A percentile compares a stretch with the other conserved stretches of the same genome.
Evolutionary conservation across 2,797 vertebrate genomes (phyloP).

Genomic region (Hippopotamyrus pictus): DNA sequence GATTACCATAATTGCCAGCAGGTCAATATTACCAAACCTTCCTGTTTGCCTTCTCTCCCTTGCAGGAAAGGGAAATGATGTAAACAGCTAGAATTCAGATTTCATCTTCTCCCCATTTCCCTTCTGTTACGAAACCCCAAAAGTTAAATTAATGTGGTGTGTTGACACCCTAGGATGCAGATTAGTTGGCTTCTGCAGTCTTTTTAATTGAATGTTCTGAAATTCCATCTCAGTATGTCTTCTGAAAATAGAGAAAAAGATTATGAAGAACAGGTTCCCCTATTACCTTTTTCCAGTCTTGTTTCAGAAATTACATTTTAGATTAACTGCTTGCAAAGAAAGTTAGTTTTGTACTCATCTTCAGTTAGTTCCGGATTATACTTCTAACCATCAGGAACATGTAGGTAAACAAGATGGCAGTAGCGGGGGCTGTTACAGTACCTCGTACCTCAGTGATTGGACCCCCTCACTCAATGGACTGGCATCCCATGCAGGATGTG

Average conservation of each 20-base stretch:
- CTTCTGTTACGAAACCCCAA: background rate
- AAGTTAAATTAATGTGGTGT: background rate
- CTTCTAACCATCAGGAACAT: background rate
- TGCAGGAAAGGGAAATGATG: background rate
- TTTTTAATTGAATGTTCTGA: background rate
- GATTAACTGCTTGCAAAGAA: background rate
- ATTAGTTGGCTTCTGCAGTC: background rate
- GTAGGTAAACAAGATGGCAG: background rate
- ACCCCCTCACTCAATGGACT: background rate
- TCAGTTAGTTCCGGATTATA: background rate
- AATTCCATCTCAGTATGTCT: background rate
- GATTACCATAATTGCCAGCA: background rate
- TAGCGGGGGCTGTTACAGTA: background rate
- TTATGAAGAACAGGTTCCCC: background rate
- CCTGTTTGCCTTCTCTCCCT: background rate
- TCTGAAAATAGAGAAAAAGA: background rate
- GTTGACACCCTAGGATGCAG: background rate
- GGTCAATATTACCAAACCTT: background rate
- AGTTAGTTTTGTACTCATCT: background rate
- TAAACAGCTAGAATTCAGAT: background rate
- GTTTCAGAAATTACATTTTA: background rate
- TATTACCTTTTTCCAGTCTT: background rate
- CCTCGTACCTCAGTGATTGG: background rate
- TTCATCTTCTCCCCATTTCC: background rate
- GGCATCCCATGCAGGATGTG: background rate